phyloP scores from a whole-genome alignment of 2,888 invertebrate genomes.

The Thalpophila matura region DNA sequence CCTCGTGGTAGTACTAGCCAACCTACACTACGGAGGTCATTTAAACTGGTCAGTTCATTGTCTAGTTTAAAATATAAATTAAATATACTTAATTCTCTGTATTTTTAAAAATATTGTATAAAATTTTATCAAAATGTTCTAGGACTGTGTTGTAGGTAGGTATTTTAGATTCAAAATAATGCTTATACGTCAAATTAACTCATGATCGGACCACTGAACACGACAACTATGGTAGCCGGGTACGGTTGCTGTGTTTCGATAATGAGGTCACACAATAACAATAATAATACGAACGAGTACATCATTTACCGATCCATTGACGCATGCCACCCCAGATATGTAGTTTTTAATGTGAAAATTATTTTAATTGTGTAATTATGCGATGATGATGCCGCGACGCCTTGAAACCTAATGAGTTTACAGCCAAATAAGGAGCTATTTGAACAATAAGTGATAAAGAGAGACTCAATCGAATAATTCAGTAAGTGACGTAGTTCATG shows the following conservation, averaged over 20 bases:
- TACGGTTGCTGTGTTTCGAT: not conserved
- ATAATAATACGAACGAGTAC: slow-evolving; percentile 40
- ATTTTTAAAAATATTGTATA: too few species aligned
- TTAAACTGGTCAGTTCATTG: too few species aligned
- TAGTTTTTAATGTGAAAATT: slow-evolving; percentile 58
- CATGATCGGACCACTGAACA: slow-evolving; percentile 1
- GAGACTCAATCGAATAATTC: slow-evolving; percentile 35
- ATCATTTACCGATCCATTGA: slow-evolving; percentile 52
- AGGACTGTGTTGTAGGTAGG: too few species aligned
- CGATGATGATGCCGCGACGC: slow-evolving; percentile 41
- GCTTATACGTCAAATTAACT: too few species aligned
- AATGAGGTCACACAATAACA: slow-evolving; percentile 6
- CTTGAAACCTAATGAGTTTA: slow-evolving; percentile 60
- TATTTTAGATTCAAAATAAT: too few species aligned
- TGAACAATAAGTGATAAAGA: slow-evolving; percentile 61
- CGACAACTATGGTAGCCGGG: not conserved
- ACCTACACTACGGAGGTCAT: too few species aligned
- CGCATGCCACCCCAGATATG: slow-evolving; percentile 50
- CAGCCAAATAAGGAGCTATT: slow-evolving; percentile 53
- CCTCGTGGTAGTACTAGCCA: too few species aligned
- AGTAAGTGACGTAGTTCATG: slow-evolving; percentile 17
- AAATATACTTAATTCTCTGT: too few species aligned
- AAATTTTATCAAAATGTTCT: too few species aligned
- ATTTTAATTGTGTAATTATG: slow-evolving; percentile 60
- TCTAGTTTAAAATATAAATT: too few species aligned